Base-by-base conservation (phyloP, 1,140 invertebrate species). In the Onthophagus taurus region DNA sequence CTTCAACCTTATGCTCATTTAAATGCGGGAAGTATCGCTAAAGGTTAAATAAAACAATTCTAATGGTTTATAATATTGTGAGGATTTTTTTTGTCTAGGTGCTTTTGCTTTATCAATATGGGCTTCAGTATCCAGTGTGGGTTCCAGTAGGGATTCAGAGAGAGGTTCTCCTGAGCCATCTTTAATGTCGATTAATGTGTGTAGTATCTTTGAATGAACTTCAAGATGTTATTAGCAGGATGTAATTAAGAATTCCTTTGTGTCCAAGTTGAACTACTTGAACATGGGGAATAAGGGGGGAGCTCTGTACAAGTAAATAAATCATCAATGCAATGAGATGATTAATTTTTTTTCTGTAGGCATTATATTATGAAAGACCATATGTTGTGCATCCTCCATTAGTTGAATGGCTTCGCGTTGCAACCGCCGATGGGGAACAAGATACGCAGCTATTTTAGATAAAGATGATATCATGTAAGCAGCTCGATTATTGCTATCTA, bases 401-500 rank as follows among this genome's bases (percentile, higher is more conserved):
- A 20, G 78, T 87, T 8, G 89, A 92, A 63, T 93, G 89, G 89
- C 65, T 91, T 30, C 67, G 88, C 3, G 85, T 89, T 1, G 78
- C 85, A 0, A 74, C 78, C 0, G 84, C 87, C 0, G 87, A 91
- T 61, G 79, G 85, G 0, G 81, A 87, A 39, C 78, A 90, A 72
- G 89, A n/a, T 80, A 81, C 37, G 80, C 84, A 0, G 68, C 75
- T 5, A 51, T 83, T 26, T 74, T 90, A 11, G 89, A 92, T 63
- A 82, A 83, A 44, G 86, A 92, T 60, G 89, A 93, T 59, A 80
- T 92, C 6, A 77, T 84, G 72, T 87, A 93, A 66, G 86, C 89
- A 0, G 88, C 88, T 0, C 65, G 89, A 23, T 61, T 93, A 12
- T 69, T 93, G n/a, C n/a, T n/a, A n/a, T 8, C 67, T 93, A 20